Conservation (phyloP, 1,140 invertebrate species). For the Neodiprion virginianus region DNA sequence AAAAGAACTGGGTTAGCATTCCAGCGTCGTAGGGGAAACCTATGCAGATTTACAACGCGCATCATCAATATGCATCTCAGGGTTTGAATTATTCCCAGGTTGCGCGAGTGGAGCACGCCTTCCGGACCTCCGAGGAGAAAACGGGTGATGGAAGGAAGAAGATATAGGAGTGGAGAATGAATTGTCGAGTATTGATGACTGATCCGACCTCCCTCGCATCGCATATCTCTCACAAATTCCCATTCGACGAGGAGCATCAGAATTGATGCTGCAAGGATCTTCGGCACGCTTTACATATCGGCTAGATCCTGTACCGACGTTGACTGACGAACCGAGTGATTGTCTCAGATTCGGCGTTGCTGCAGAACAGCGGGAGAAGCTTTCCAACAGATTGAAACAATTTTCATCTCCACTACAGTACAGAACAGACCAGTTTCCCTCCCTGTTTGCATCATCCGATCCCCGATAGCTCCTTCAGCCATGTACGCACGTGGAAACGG, state of each 20-base stretch:
- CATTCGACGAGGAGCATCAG: neutral
- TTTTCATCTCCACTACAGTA: neutral
- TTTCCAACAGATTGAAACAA: neutral
- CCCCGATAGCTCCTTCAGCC: too few species aligned
- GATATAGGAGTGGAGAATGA: neutral
- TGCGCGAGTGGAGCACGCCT: neutral
- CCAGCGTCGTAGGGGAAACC: neutral
- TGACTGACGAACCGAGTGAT: neutral
- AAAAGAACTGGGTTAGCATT: slow-evolving; percentile 4
- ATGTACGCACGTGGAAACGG: too few species aligned
- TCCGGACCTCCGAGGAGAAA: neutral
- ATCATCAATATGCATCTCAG: slow-evolving; percentile 5
- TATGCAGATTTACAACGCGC: slow-evolving; percentile 2
- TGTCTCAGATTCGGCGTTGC: neutral
- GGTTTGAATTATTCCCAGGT: slow-evolving; percentile 5
- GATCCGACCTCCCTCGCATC: neutral
- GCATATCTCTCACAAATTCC: neutral
- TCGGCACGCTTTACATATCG: neutral
- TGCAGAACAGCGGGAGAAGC: neutral
- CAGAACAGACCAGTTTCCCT: too few species aligned
- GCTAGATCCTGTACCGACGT: too few species aligned
- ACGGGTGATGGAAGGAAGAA: neutral
- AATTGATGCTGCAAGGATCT: neutral
- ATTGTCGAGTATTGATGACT: neutral
- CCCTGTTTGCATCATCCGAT: too few species aligned